Evolutionary conservation across 2,113 vertebrate genomes (phyloP).

Genomic region (Petaurus breviceps): DNA sequence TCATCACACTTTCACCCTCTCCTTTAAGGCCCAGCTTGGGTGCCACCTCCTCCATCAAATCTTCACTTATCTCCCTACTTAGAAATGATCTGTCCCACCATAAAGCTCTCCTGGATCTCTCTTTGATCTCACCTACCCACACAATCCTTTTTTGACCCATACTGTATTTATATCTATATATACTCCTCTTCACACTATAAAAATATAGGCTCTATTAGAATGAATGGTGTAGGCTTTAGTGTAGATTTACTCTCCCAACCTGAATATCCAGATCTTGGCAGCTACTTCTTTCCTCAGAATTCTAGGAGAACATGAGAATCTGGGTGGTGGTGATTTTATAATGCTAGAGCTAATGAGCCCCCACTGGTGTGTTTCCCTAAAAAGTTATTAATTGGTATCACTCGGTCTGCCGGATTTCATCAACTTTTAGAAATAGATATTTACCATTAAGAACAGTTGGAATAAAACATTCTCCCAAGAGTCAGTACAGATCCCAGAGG

Average conservation of each 20-base stretch:
- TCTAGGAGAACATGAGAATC: neutral
- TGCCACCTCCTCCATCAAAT: neutral
- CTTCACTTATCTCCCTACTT: neutral
- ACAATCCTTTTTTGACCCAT: neutral
- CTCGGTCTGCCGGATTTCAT: neutral
- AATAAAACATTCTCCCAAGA: neutral
- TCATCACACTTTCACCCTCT: neutral
- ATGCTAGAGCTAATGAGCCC: neutral
- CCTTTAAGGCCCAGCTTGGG: neutral
- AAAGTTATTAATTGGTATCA: neutral
- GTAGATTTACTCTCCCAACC: neutral
- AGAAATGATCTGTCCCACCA: neutral
- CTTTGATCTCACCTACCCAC: neutral
- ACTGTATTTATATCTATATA: neutral
- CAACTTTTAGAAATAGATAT: neutral
- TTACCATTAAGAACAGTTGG: neutral
- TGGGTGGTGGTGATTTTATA: neutral
- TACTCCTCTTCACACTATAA: neutral
- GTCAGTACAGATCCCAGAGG: neutral
- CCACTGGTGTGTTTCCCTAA: neutral
- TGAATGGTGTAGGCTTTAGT: neutral
- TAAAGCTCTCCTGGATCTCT: neutral
- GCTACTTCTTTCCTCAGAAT: neutral
- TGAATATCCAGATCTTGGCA: neutral
- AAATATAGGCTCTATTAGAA: neutral